Conservation (phyloP, 2,888 invertebrate species). For the Volucella zonaria region DNA sequence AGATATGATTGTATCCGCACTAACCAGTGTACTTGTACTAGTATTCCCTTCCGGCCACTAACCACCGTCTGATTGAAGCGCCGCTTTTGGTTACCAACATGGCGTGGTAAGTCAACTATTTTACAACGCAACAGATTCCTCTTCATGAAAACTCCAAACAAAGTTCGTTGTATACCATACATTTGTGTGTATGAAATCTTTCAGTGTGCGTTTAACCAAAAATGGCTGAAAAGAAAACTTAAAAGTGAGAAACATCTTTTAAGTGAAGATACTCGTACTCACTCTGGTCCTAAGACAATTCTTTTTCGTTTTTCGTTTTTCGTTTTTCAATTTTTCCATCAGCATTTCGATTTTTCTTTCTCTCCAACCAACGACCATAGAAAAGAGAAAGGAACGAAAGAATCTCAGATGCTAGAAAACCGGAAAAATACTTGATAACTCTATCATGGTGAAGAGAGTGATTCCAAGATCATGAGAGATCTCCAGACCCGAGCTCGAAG, state of each 20-base stretch:
- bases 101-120: neutral
- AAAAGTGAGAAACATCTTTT: slow-evolving; percentile 53
- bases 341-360: neutral
- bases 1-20: neutral
- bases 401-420: neutral
- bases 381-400: slow-evolving; percentile 33
- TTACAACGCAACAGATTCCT: slow-evolving; percentile 5
- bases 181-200: neutral
- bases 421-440: slow-evolving; percentile 51
- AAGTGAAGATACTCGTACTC: too few species aligned
- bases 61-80: slow-evolving; percentile 41
- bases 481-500: neutral
- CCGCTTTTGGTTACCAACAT: slow-evolving; percentile 41
- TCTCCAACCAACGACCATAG: neutral
- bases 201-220: slow-evolving; percentile 32
- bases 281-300: too few species aligned
- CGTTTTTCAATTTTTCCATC: neutral
- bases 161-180: slow-evolving; percentile 26
- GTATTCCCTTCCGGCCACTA: slow-evolving; percentile 18
- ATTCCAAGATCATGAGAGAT: neutral
- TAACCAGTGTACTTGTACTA: neutral
- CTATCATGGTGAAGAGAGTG: slow-evolving; percentile 35
- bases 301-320: neutral
- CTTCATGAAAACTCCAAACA: slow-evolving; percentile 12
- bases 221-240: slow-evolving; percentile 51